phyloP scores from a whole-genome alignment of 2,113 vertebrate genomes.

The Percopsis transmontana region DNA sequence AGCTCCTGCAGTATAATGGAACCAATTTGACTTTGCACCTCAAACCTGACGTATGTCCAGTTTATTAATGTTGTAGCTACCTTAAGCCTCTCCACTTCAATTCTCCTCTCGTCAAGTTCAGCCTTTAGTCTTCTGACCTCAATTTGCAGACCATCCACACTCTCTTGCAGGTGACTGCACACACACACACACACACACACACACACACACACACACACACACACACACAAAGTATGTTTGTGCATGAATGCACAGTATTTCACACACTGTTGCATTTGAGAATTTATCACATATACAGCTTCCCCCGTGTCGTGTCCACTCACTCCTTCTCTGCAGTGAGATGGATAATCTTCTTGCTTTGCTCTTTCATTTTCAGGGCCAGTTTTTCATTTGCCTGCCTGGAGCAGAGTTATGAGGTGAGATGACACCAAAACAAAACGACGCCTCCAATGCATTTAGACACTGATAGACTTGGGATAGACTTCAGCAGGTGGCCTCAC shows the following conservation, averaged over 20 bases:
- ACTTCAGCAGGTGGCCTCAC: conserved; percentile 50
- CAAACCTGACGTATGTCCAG: neutral
- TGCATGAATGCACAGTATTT: conserved; percentile 25
- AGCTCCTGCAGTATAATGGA: too few relatives aligned
- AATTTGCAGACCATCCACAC: conserved; percentile 59
- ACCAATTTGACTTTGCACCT: neutral
- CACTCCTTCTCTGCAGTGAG: conserved; percentile 78
- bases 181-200: conserved; percentile 1
- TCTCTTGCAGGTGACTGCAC: conserved; percentile 63
- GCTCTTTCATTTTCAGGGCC: conserved; percentile 73
- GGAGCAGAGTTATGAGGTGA: conserved; percentile 48
- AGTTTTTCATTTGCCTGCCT: conserved; percentile 78
- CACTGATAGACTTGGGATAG: neutral
- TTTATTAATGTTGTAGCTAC: conserved; percentile 19
- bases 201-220: conserved; percentile 14
- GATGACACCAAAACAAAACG: conserved; percentile 8
- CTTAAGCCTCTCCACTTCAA: conserved; percentile 55
- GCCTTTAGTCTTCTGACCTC: conserved; percentile 70
- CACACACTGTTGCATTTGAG: conserved; percentile 36
- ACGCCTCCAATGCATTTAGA: neutral
- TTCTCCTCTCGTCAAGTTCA: conserved; percentile 67
- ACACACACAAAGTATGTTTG: conserved; percentile 2
- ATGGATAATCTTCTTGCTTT: conserved; percentile 76
- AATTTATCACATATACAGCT: conserved; percentile 41
- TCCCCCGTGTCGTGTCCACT: conserved; percentile 50